Conservation (phyloP, 2,888 invertebrate genomes). For the Ischnura elegans region DNA sequence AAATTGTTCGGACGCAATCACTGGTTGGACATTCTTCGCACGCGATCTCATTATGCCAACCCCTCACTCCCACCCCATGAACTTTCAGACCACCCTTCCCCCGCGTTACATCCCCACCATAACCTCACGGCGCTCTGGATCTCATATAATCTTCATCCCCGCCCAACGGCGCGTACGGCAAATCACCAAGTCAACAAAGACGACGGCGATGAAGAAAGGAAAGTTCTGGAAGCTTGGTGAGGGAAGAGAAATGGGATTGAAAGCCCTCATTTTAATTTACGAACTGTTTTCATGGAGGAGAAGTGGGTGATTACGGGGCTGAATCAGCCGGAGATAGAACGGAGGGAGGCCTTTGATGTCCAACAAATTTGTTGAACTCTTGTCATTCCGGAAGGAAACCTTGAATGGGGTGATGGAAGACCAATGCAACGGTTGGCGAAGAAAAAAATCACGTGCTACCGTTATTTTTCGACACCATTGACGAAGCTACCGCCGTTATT, state of each 20-base stretch:
- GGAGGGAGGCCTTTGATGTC: constrained; percentile 14
- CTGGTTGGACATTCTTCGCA: not conserved
- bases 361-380: constrained; percentile 46
- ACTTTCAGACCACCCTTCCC: not conserved
- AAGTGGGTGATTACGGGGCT: constrained; percentile 45
- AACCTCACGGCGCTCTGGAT: constrained; percentile 7
- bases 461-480: not conserved
- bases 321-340: not conserved
- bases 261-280: constrained; percentile 60
- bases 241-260: not conserved
- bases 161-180: constrained; percentile 39
- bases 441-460: not conserved
- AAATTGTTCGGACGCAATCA: not conserved
- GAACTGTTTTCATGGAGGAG: constrained; percentile 54
- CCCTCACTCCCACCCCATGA: not conserved
- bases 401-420: constrained; percentile 26
- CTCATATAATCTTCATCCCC: constrained; percentile 57
- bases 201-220: constrained; percentile 12
- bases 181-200: constrained; percentile 59
- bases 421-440: not conserved
- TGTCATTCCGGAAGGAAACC: constrained; percentile 11
- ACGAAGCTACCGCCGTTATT: not conserved
- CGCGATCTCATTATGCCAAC: not conserved
- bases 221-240: not conserved
- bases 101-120: not conserved